These are phyloP conservation scores for Gymnoscopelus braueri DNA, from an alignment of 2,797 vertebrate species.

Conservation along the genomic window DNA sequence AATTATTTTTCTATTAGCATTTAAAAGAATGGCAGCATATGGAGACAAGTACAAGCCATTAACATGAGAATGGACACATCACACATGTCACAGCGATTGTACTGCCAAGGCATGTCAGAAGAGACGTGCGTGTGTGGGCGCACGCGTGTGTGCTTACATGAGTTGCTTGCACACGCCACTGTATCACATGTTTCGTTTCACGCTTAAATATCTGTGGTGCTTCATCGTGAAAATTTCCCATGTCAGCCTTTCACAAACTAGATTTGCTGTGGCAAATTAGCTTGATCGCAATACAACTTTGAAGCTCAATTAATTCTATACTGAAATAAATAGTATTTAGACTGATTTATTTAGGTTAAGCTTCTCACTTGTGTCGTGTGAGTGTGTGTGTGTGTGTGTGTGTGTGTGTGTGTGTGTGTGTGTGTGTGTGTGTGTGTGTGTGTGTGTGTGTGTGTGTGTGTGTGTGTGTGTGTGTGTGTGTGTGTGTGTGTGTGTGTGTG, in stretches of 20 bases:
- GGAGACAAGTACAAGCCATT: constrained; percentile 42
- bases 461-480: too few species aligned
- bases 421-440: too few species aligned
- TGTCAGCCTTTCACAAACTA: constrained; percentile 66
- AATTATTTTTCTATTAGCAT: constrained; percentile 73
- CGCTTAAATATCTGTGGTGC: constrained; percentile 41
- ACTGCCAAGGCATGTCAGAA: constrained; percentile 32
- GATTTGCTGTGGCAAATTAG: constrained; percentile 56
- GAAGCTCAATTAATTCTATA: constrained; percentile 70
- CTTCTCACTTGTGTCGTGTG: constrained; percentile 57
- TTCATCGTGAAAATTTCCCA: constrained; percentile 58
- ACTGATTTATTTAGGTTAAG: constrained; percentile 85
- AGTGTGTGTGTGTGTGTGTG: too few species aligned
- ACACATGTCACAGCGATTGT: constrained; percentile 13
- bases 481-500: too few species aligned
- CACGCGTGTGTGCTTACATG: too few species aligned
- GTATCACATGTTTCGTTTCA: constrained; percentile 40
- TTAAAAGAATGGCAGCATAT: constrained; percentile 61
- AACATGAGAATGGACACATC: constrained; percentile 48
- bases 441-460: too few species aligned
- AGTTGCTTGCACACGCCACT: too few species aligned
- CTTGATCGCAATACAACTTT: constrained; percentile 69
- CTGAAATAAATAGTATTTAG: constrained; percentile 68
- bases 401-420: too few species aligned
- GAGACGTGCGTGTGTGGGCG: too few species aligned